Percentiles rank a stretch among this genome's conserved stretches.
phyloP scores from a whole-genome alignment of 1,140 invertebrate genomes.

The Homarus americanus region DNA sequence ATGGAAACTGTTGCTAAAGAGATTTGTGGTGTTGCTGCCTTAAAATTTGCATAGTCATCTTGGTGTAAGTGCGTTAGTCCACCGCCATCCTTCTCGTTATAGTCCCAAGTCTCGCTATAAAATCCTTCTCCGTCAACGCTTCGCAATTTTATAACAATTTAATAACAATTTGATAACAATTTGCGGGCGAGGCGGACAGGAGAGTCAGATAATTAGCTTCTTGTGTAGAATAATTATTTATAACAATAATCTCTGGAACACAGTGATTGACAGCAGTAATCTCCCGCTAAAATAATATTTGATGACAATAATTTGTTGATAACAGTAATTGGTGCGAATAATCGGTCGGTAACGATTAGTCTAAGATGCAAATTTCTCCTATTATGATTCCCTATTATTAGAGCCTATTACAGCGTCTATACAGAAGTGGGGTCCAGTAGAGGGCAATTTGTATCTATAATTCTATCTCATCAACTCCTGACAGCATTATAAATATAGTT shows the following conservation, averaged over 20 bases:
- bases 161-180: neutral
- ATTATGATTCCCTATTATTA: constrained; percentile 10
- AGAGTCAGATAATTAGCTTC: neutral
- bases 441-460: constrained; percentile 8
- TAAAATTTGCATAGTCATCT: too few species aligned
- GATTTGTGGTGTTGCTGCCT: too few species aligned
- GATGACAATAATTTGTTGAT: neutral
- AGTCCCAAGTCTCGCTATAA: too few species aligned
- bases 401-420: neutral
- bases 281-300: constrained; percentile 3
- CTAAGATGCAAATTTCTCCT: neutral
- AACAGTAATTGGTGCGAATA: neutral
- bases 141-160: neutral
- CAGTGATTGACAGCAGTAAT: neutral
- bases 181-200: neutral
- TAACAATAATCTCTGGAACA: neutral
- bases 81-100: too few species aligned
- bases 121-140: too few species aligned
- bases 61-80: too few species aligned
- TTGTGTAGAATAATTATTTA: neutral
- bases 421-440: neutral
- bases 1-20: too few species aligned
- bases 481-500: neutral
- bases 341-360: neutral
- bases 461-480: neutral